A percentile compares a stretch with the other conserved stretches of the same genome.
Evolutionary conservation across 2,888 invertebrate genomes (phyloP).

Genomic region (Phytoseiulus persimilis): DNA sequence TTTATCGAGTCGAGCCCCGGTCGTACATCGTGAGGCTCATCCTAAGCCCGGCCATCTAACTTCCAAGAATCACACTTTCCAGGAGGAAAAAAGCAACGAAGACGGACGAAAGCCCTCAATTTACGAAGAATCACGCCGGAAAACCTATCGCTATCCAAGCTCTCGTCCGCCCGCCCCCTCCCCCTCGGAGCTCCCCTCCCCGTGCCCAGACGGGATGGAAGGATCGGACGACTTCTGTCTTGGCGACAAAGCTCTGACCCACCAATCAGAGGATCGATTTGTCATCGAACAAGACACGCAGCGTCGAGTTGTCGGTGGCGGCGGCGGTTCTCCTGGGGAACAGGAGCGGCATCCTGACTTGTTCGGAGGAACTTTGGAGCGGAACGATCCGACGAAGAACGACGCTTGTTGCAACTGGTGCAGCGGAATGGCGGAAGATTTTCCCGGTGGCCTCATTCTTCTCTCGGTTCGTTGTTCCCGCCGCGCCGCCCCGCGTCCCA

Average conservation of each 20-base stretch:
- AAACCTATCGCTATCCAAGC: neutral
- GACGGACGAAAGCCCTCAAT: neutral
- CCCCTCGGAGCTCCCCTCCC: neutral
- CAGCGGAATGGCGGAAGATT: neutral
- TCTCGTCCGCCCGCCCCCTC: neutral
- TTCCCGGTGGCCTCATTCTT: neutral
- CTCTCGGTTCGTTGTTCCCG: neutral
- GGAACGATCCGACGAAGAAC: neutral
- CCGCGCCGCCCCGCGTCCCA: neutral
- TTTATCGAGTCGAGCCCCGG: neutral
- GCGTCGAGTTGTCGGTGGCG: too few species aligned
- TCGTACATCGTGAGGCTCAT: constrained; percentile 5
- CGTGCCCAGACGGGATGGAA: too few species aligned
- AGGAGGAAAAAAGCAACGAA: neutral
- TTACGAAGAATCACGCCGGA: neutral
- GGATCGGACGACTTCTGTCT: too few species aligned
- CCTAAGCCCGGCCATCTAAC: neutral
- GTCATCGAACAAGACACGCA: too few species aligned
- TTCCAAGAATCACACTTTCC: neutral
- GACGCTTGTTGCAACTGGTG: neutral
- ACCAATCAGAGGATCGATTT: too few species aligned
- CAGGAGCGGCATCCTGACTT: too few species aligned
- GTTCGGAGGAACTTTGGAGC: too few species aligned
- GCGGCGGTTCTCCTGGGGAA: too few species aligned
- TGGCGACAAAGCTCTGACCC: too few species aligned